phyloP scores from a whole-genome alignment of 1,140 invertebrate species.

The Battus philenor region DNA sequence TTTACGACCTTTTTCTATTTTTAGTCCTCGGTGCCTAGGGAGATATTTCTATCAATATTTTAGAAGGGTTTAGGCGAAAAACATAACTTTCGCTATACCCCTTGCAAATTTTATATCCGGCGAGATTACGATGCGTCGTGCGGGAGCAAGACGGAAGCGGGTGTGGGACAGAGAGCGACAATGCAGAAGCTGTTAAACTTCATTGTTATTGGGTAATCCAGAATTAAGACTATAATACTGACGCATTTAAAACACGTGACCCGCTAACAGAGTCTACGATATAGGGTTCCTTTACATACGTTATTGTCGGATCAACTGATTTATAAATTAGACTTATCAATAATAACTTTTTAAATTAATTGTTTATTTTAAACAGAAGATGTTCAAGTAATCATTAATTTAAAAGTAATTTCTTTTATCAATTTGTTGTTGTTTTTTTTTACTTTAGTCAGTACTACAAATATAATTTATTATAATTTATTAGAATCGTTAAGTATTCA shows the following conservation, averaged over 20 bases:
- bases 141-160: not conserved
- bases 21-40: not conserved
- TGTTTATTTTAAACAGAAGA: too few species aligned
- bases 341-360: too few species aligned
- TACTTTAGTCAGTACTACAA: too few species aligned
- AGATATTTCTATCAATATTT: constrained; percentile 3
- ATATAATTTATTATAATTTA: too few species aligned
- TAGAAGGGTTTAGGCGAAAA: constrained; percentile 11
- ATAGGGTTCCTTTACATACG: not conserved
- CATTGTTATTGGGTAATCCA: constrained; percentile 17
- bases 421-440: too few species aligned
- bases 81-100: not conserved
- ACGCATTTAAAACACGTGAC: constrained; percentile 15
- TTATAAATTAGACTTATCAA: too few species aligned
- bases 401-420: too few species aligned
- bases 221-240: constrained; percentile 12
- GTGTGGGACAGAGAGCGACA: constrained; percentile 11
- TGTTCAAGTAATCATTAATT: too few species aligned
- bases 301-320: too few species aligned
- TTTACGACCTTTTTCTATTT: not conserved
- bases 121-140: constrained; percentile 5
- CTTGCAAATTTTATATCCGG: constrained; percentile 9
- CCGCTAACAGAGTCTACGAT: constrained; percentile 2
- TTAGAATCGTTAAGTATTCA: too few species aligned
- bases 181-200: constrained; percentile 16